A percentile compares a stretch with the other conserved stretches of the same genome.
phyloP scores from a whole-genome alignment of 2,888 invertebrate species.

The Therioaphis trifolii region DNA sequence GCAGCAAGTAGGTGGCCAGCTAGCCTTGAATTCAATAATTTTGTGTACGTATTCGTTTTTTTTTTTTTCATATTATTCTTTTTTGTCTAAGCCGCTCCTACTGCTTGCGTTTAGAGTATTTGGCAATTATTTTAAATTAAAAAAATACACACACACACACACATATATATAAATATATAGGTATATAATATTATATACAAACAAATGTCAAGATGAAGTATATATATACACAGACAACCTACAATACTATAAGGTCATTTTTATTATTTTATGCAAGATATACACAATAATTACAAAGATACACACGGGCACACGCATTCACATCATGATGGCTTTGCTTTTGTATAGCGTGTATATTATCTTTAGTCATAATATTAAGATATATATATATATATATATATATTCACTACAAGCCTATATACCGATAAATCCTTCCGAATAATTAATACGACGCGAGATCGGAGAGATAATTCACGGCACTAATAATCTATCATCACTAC shows the following conservation, averaged over 20 bases:
- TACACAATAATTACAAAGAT: not conserved
- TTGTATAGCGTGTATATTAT: too few species aligned
- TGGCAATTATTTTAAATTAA: constrained; percentile 17
- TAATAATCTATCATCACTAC: not conserved
- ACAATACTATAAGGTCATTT: too few species aligned
- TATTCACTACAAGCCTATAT: too few species aligned
- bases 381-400: not conserved
- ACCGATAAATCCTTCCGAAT: too few species aligned
- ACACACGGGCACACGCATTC: not conserved
- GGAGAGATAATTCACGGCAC: constrained; percentile 2
- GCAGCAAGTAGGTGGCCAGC: not conserved
- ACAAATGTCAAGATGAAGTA: too few species aligned
- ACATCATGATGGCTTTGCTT: too few species aligned
- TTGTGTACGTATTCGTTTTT: too few species aligned
- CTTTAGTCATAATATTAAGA: too few species aligned
- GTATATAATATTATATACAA: not conserved
- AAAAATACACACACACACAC: not conserved
- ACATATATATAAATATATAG: not conserved
- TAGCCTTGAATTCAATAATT: constrained; percentile 43
- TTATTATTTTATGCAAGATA: not conserved
- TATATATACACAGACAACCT: too few species aligned
- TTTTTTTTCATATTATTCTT: not conserved
- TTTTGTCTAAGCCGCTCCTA: constrained; percentile 3
- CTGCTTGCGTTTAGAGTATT: not conserved
- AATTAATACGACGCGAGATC: not conserved